These are phyloP conservation scores for Halichoeres trimaculatus DNA, from an alignment of 2,113 vertebrate species.

Conservation along the genomic window DNA sequence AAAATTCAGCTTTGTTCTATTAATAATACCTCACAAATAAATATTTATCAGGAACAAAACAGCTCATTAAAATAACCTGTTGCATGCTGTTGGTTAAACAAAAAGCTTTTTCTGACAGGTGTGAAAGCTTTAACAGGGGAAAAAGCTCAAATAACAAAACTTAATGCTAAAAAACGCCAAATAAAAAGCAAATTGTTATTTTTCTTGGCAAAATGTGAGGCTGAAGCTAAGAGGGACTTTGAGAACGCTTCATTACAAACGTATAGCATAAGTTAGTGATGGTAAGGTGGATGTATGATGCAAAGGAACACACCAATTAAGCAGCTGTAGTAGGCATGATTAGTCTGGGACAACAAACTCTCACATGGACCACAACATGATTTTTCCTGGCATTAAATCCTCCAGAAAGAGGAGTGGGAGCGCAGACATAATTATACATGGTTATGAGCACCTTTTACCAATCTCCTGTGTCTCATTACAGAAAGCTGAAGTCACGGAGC, in stretches of 20 bases:
- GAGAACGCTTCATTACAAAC: slow-evolving; percentile 12
- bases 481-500: slow-evolving; percentile 49
- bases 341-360: slow-evolving; percentile 74
- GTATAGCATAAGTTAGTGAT: slow-evolving; percentile 50
- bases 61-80: slow-evolving; percentile 42
- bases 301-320: slow-evolving; percentile 74
- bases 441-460: slow-evolving; percentile 78
- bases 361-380: slow-evolving; percentile 69
- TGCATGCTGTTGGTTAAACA: slow-evolving; percentile 17
- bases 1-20: slow-evolving; percentile 32
- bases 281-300: slow-evolving; percentile 51
- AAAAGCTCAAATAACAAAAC: slow-evolving; percentile 18
- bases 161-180: slow-evolving; percentile 2
- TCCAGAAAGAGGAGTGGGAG: slow-evolving; percentile 69
- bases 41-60: slow-evolving; percentile 47
- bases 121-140: slow-evolving; percentile 23
- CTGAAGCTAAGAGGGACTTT: slow-evolving; percentile 1
- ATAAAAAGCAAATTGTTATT: slow-evolving; percentile 10
- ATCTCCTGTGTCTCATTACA: slow-evolving; percentile 76
- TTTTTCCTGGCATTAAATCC: slow-evolving; percentile 73
- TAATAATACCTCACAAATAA: slow-evolving; percentile 37
- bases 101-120: slow-evolving; percentile 14
- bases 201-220: not conserved
- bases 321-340: slow-evolving; percentile 66
- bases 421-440: slow-evolving; percentile 73